Percentiles rank a stretch among this genome's conserved stretches.
These are phyloP conservation scores for Cromileptes altivelis DNA, from an alignment of 2,113 vertebrate genomes.

Conservation along the genomic window DNA sequence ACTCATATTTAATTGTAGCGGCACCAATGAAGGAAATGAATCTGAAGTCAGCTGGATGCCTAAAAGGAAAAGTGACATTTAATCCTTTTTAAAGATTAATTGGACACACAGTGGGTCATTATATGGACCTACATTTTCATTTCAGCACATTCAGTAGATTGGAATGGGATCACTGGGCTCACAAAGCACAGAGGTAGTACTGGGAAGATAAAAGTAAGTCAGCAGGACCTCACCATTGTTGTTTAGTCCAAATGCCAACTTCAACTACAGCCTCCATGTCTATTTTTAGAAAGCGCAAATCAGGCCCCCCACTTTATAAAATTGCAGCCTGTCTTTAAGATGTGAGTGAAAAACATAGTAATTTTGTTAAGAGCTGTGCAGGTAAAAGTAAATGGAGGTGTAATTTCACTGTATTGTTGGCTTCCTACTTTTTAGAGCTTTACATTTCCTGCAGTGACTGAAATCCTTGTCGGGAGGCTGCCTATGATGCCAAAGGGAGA, in stretches of 20 bases:
- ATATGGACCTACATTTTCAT: slow-evolving; percentile 20
- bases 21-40: background rate
- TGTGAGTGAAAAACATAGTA: slow-evolving; percentile 47
- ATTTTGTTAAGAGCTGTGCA: slow-evolving; percentile 66
- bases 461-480: background rate
- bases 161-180: background rate
- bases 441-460: background rate
- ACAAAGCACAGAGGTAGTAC: slow-evolving; percentile 4
- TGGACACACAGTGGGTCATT: slow-evolving; percentile 20
- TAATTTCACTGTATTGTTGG: slow-evolving; percentile 34
- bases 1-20: background rate
- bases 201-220: slow-evolving; percentile 14
- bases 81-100: slow-evolving; percentile 25
- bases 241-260: slow-evolving; percentile 62
- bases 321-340: slow-evolving; percentile 46
- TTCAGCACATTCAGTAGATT: slow-evolving; percentile 18
- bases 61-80: slow-evolving; percentile 11
- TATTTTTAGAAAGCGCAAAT: slow-evolving; percentile 41
- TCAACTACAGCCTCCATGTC: slow-evolving; percentile 27
- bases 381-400: slow-evolving; percentile 47
- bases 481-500: background rate
- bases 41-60: background rate
- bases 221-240: slow-evolving; percentile 36
- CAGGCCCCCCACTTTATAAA: slow-evolving; percentile 46
- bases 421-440: slow-evolving; percentile 18